A percentile compares a stretch with the other conserved stretches of the same genome.
phyloP scores from a whole-genome alignment of 2,888 invertebrate genomes.

The Peribatodes rhomboidaria region DNA sequence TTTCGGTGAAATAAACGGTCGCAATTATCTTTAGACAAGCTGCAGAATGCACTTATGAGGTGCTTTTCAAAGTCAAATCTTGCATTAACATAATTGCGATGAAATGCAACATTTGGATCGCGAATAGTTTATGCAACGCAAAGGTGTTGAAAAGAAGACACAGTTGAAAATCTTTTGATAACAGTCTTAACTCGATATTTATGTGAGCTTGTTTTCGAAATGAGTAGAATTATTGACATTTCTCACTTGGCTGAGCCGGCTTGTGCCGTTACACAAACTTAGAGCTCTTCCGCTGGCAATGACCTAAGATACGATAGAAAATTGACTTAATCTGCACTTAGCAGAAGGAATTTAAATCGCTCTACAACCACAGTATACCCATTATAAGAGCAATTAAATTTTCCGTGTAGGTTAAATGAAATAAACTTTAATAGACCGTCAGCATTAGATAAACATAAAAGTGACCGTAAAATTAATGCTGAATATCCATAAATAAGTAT shows the following conservation, averaged over 20 bases:
- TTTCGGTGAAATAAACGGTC: constrained; percentile 31
- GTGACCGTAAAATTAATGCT: neutral
- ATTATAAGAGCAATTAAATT: neutral
- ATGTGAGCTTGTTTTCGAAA: constrained; percentile 28
- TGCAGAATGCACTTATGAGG: constrained; percentile 24
- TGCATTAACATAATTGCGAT: constrained; percentile 44
- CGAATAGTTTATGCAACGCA: constrained; percentile 39
- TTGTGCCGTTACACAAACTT: constrained; percentile 70
- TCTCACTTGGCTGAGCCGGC: constrained; percentile 61
- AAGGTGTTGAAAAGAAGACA: constrained; percentile 44
- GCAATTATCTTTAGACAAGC: constrained; percentile 41
- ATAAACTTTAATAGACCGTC: neutral
- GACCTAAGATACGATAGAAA: constrained; percentile 60
- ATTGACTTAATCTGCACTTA: neutral
- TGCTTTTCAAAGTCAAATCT: constrained; percentile 42
- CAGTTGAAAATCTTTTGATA: constrained; percentile 38
- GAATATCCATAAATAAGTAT: neutral
- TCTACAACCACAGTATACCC: neutral
- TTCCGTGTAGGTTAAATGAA: neutral
- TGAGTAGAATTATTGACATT: constrained; percentile 66
- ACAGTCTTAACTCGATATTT: constrained; percentile 24
- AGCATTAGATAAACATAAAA: neutral
- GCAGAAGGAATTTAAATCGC: neutral
- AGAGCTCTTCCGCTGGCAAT: constrained; percentile 74
- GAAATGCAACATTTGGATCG: constrained; percentile 44